Evolutionary conservation across 2,113 vertebrate species (phyloP).

Genomic region (Triplophysa rosa): DNA sequence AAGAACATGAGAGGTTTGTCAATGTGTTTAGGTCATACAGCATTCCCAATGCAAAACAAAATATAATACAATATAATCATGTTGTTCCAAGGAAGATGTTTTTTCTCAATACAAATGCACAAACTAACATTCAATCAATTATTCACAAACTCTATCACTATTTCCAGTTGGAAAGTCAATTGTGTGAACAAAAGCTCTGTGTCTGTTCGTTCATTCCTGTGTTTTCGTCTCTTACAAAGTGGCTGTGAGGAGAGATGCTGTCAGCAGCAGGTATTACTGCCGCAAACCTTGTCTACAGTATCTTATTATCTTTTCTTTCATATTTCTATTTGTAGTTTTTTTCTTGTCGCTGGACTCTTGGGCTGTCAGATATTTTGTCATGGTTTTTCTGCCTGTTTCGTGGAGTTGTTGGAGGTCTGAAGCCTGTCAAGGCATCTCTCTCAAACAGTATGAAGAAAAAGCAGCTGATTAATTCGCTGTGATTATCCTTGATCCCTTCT

Average conservation of each 20-base stretch:
- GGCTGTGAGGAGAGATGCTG: slow-evolving; percentile 59
- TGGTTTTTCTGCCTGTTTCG: slow-evolving; percentile 15
- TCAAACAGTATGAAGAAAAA: slow-evolving; percentile 59
- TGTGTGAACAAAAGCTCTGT: slow-evolving; percentile 22
- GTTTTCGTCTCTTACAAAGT: slow-evolving; percentile 43
- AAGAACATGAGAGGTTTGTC: too few species aligned
- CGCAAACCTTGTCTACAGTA: background rate
- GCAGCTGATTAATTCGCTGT: slow-evolving; percentile 43
- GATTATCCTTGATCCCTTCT: slow-evolving; percentile 62
- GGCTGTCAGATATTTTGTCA: slow-evolving; percentile 24
- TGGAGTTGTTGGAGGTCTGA: slow-evolving; percentile 47
- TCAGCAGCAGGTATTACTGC: slow-evolving; percentile 59
- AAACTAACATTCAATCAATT: background rate
- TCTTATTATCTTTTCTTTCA: background rate
- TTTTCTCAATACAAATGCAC: background rate
- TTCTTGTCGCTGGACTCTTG: background rate
- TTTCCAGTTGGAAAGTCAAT: slow-evolving; percentile 12
- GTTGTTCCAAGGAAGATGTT: background rate
- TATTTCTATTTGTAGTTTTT: background rate
- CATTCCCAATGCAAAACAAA: background rate
- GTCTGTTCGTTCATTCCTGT: slow-evolving; percentile 24
- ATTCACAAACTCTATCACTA: slow-evolving; percentile 9
- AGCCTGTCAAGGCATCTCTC: slow-evolving; percentile 49
- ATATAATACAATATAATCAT: too few species aligned
- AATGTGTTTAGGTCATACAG: too few species aligned